Base-by-base conservation (phyloP, 2,113 vertebrate species). In the Tetrao urogallus region DNA sequence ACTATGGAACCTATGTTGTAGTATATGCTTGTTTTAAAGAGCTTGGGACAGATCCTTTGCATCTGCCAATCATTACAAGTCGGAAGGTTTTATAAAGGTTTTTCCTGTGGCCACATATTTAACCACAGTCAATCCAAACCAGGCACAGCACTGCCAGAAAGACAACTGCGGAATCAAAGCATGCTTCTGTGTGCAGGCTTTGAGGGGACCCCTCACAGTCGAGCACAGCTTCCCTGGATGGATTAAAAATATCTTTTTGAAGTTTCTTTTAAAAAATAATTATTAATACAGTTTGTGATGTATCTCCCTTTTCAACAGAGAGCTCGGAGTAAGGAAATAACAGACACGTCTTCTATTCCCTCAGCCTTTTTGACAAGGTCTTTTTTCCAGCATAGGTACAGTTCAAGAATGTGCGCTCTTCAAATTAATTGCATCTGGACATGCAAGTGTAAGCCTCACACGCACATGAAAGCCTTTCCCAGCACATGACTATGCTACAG, bases 381-480 rank as follows among this genome's bases (percentile, higher is more conserved):
- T 83, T 58, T 64, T 73, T 74, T 9, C 56, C 52, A 74, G 60
- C 24, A 40, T 17, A 76, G 50, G 30, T 87, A 58, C 12, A 64
- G 30, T 57, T 80, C 47, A 71, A 72, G 79, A 74, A 45, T 36
- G 2, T 48, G 34, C 30, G 66, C 6, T n/a, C 61, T 88, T 92
- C 77, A 48, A 85, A 82, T 56, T 78, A 60, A 67, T 92, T 86
- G 73, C 81, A 76, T 78, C 54, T 91, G 63, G 40, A 75, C 70
- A 42, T 17, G 14, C 61, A 89, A 66, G 17, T 7, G 0, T 70
- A 82, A 78, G n/a, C 32, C 50, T 72, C 82, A 61, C 69, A 65
- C 27, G 28, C 43, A 78, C 67, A 20, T 21, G 22, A 58, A 88
- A 93, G 40, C 45, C 57, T 93, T 83, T 86, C 36, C 50, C 73